A percentile compares a stretch with the other conserved stretches of the same genome.
phyloP scores from a whole-genome alignment of 2,797 vertebrate genomes.

The Naso thynnoides region DNA sequence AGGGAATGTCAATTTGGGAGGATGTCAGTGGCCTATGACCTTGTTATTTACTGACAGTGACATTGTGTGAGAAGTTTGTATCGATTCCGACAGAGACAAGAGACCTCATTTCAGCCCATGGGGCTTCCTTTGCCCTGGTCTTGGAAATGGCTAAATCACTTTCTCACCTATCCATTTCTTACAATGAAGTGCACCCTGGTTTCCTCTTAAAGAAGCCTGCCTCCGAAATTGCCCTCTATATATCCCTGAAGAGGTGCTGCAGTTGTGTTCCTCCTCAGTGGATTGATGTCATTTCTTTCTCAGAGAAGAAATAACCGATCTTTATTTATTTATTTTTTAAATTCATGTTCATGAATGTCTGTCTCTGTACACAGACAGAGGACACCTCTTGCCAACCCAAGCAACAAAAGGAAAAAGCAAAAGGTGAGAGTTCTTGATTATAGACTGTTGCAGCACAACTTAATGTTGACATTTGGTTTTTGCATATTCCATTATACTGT shows the following conservation, averaged over 20 bases:
- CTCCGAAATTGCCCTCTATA: constrained; percentile 67
- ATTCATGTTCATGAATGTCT: constrained; percentile 22
- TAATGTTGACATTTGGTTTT: not conserved
- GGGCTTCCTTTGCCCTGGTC: constrained; percentile 50
- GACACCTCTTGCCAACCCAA: constrained; percentile 34
- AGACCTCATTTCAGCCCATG: constrained; percentile 69
- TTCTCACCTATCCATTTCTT: constrained; percentile 68
- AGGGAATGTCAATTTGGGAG: constrained; percentile 34
- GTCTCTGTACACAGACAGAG: constrained; percentile 64
- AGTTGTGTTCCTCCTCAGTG: constrained; percentile 32
- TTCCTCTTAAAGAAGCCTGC: constrained; percentile 63
- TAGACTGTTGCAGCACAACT: not conserved
- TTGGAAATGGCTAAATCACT: constrained; percentile 73
- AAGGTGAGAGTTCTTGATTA: constrained; percentile 69
- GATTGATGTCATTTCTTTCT: constrained; percentile 41
- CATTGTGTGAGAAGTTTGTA: constrained; percentile 60
- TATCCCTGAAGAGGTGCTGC: constrained; percentile 42
- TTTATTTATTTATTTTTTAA: constrained; percentile 18
- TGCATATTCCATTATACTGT: constrained; percentile 1
- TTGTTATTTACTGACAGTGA: constrained; percentile 63
- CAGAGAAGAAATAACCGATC: constrained; percentile 16
- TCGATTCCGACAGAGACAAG: constrained; percentile 67
- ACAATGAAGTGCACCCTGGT: constrained; percentile 60
- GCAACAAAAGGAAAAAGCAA: constrained; percentile 81
- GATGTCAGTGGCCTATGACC: constrained; percentile 58